Percentiles rank a stretch among this genome's conserved stretches.
Conservation (phyloP, 1,140 invertebrate species). For the Plodia interpunctella region DNA sequence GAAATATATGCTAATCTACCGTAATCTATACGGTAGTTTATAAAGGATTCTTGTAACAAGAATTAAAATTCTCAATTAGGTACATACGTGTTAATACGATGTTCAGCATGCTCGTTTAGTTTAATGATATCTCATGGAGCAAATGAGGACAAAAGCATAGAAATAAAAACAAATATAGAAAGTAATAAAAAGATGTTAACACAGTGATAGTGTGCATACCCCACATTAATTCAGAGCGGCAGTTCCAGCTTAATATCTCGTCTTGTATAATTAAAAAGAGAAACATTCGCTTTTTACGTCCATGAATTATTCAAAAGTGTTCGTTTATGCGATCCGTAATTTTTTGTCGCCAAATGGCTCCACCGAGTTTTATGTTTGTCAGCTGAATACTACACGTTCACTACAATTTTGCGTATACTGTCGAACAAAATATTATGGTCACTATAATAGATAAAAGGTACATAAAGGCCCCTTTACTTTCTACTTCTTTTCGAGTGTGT, state of each 20-base stretch:
- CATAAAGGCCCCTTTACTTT: no score
- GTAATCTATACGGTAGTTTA: no score
- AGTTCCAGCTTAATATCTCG: slow-evolving; percentile 68
- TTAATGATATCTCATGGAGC: no score
- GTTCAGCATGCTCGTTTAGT: not conserved
- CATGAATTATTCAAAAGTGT: slow-evolving; percentile 74
- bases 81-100: not conserved
- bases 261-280: slow-evolving; percentile 75
- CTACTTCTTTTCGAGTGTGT: no score
- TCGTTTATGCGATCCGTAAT: slow-evolving; percentile 69
- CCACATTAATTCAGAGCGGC: slow-evolving; percentile 42
- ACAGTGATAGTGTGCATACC: slow-evolving; percentile 16
- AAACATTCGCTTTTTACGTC: slow-evolving; percentile 71
- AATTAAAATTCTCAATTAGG: no score
- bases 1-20: no score
- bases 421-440: no score
- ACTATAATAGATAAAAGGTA: no score
- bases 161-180: no score
- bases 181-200: no score
- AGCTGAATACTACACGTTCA: slow-evolving; percentile 26
- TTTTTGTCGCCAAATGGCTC: slow-evolving; percentile 61
- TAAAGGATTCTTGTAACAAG: no score
- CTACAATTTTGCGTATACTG: not conserved
- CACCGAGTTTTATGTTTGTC: slow-evolving; percentile 42
- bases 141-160: no score